Conservation (phyloP, 30 jellyfish, hydroid and myxozoan genomes). For the Pseudorhiza aurosa region DNA sequence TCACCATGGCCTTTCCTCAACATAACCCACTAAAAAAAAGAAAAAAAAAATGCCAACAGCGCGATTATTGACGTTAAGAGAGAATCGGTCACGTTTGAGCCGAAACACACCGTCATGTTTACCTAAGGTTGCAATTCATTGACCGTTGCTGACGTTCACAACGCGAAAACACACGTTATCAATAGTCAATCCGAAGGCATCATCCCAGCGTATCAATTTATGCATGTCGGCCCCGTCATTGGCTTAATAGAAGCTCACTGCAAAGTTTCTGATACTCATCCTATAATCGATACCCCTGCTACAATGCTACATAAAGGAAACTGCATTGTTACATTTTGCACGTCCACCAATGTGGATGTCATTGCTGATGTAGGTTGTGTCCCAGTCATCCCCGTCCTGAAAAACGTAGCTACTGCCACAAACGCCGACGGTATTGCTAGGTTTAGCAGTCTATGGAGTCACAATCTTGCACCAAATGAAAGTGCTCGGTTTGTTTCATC, state of each 20-base stretch:
- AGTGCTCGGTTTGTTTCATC: not conserved
- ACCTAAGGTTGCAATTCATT: not conserved
- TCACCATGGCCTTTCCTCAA: too few relatives aligned
- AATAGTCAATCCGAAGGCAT: slow-evolving; percentile 8
- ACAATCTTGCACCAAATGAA: not conserved
- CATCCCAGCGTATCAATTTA: slow-evolving; percentile 14
- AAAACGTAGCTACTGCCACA: too few relatives aligned
- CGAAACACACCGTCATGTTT: not conserved
- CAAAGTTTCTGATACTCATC: slow-evolving; percentile 27
- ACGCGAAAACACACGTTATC: not conserved
- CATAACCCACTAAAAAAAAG: too few relatives aligned
- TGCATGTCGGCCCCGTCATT: not conserved
- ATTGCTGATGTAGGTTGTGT: too few relatives aligned
- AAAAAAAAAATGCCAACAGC: too few relatives aligned
- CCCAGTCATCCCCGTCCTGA: too few relatives aligned
- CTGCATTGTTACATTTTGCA: not conserved
- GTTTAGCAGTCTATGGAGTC: not conserved
- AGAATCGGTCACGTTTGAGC: not conserved
- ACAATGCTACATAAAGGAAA: slow-evolving; percentile 13
- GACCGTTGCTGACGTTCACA: not conserved
- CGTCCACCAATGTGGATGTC: too few relatives aligned
- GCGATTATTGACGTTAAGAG: not conserved
- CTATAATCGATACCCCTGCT: slow-evolving; percentile 9
- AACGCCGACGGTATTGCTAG: too few relatives aligned
- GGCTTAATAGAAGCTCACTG: slow-evolving; percentile 10